Percentiles rank a stretch among this genome's conserved stretches.
Conservation (phyloP, 2,888 invertebrate genomes). For the Ptychoptera albimana region DNA sequence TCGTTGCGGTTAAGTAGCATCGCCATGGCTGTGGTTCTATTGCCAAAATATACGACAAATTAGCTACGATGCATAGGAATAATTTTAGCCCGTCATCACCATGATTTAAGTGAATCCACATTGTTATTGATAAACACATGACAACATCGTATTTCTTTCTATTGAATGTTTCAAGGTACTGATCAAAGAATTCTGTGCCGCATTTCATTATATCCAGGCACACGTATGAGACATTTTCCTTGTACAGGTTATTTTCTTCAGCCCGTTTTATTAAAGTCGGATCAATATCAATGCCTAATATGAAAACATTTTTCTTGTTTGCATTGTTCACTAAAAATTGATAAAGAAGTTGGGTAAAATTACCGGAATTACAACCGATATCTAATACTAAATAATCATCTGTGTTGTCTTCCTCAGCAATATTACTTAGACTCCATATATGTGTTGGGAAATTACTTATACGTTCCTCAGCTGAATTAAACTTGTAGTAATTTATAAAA, state of each 20-base stretch:
- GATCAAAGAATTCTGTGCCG: conserved; percentile 16
- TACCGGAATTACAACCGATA: conserved; percentile 67
- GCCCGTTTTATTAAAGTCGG: conserved; percentile 51
- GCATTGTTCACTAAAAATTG: conserved; percentile 28
- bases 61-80: conserved; percentile 43
- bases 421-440: conserved; percentile 25
- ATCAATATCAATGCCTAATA: conserved; percentile 62
- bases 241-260: conserved; percentile 31
- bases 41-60: conserved; percentile 39
- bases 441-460: conserved; percentile 41
- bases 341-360: conserved; percentile 45
- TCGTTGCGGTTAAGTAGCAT: conserved; percentile 61
- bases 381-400: conserved; percentile 40
- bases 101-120: conserved; percentile 83
- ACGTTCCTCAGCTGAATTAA: conserved; percentile 55
- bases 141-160: conserved; percentile 43
- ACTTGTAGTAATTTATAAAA: conserved; percentile 76
- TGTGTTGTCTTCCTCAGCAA: conserved; percentile 17
- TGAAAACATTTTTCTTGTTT: conserved; percentile 11
- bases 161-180: conserved; percentile 15
- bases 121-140: conserved; percentile 71
- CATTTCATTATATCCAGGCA: conserved; percentile 43
- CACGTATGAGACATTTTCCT: conserved; percentile 35
- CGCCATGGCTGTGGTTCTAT: conserved; percentile 79
- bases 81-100: conserved; percentile 52